These are phyloP conservation scores for Rhinatrema bivittatum DNA, from an alignment of 2,797 vertebrate species.

Conservation along the genomic window DNA sequence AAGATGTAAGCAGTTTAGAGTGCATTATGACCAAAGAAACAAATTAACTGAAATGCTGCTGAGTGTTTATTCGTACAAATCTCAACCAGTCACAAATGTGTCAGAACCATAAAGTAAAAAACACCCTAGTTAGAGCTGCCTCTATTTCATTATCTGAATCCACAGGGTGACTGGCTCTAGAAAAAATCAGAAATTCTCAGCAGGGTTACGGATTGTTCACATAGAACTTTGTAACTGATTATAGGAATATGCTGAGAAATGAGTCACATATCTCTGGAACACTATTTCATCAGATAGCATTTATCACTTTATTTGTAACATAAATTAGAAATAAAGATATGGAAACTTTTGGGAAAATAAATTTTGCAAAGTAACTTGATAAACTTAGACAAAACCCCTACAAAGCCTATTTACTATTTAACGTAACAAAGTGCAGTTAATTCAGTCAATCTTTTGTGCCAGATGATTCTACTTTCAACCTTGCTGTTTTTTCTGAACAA, in stretches of 20 bases:
- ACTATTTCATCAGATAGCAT: too few species aligned
- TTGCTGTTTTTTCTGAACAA: too few species aligned
- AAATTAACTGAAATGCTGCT: conserved; percentile 4
- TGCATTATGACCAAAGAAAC: not conserved
- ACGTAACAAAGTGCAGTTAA: too few species aligned
- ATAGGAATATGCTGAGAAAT: not conserved
- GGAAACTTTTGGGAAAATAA: not conserved
- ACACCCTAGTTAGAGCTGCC: not conserved
- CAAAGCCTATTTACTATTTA: too few species aligned
- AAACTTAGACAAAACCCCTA: too few species aligned
- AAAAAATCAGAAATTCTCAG: not conserved
- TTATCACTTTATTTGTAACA: too few species aligned
- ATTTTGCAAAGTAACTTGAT: too few species aligned
- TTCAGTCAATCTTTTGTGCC: too few species aligned
- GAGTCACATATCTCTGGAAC: too few species aligned
- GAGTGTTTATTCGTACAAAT: not conserved
- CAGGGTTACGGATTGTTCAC: too few species aligned
- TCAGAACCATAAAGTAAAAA: not conserved
- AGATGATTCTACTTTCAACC: too few species aligned
- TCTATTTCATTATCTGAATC: not conserved
- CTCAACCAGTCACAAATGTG: not conserved
- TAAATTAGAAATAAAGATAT: too few species aligned
- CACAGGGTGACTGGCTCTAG: not conserved
- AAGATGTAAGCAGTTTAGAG: not conserved
- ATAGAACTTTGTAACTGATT: not conserved